phyloP scores from a whole-genome alignment of 2,888 invertebrate genomes.

The Ashinkailepas kermadecensis region DNA sequence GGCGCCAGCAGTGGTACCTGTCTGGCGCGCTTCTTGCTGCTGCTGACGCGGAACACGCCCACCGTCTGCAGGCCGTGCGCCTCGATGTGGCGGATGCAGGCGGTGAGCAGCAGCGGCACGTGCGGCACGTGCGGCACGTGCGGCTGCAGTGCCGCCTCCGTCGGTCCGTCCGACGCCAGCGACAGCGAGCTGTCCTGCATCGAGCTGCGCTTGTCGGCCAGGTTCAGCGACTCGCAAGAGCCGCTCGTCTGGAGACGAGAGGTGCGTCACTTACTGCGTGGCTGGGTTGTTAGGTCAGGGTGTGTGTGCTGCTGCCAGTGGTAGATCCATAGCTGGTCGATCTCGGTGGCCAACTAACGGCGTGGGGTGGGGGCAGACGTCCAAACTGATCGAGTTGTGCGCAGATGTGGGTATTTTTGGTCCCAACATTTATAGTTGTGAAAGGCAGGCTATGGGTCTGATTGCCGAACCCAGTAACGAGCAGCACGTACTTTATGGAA shows the following conservation, averaged over 20 bases:
- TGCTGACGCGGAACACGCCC: conserved; percentile 85
- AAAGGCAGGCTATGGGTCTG: too few relatives aligned
- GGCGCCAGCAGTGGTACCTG: conserved; percentile 53
- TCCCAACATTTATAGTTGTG: too few relatives aligned
- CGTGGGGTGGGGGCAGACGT: too few relatives aligned
- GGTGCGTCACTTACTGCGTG: too few relatives aligned
- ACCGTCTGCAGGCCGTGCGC: conserved; percentile 71
- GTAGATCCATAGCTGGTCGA: too few relatives aligned
- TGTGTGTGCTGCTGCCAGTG: too few relatives aligned
- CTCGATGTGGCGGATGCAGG: conserved; percentile 74
- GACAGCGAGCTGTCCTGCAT: conserved; percentile 36
- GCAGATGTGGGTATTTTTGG: too few relatives aligned
- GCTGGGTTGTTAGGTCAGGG: too few relatives aligned
- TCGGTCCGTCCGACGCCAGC: conserved; percentile 38
- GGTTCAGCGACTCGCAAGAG: conserved; percentile 35
- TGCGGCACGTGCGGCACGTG: conserved; percentile 45
- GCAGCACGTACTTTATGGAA: too few relatives aligned
- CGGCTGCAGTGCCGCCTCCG: conserved; percentile 38
- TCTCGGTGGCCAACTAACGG: too few relatives aligned
- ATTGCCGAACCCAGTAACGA: too few relatives aligned
- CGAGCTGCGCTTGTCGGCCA: conserved; percentile 35
- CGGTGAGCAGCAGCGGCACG: conserved; percentile 68
- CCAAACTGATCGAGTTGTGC: too few relatives aligned
- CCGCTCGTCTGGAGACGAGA: conserved; percentile 31
- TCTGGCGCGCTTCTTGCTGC: conserved; percentile 83